Conservation (phyloP, 2,888 invertebrate species). For the Sicus ferrugineus region DNA sequence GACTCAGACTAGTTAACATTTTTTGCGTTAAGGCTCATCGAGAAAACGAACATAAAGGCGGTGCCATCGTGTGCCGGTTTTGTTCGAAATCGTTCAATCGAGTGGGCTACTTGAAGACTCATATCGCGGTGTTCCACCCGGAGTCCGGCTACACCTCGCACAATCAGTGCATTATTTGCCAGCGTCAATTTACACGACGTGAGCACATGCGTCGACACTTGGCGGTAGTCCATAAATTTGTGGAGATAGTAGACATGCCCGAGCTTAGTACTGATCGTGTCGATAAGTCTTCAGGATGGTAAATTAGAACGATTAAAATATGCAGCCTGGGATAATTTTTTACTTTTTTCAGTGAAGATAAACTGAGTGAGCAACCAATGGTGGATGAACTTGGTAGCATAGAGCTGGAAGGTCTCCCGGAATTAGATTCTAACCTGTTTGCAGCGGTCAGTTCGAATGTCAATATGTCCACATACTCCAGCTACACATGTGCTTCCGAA, state of each 20-base stretch:
- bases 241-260: constrained; percentile 12
- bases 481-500: background rate
- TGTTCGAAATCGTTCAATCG: constrained; percentile 64
- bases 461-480: background rate
- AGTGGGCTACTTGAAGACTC: constrained; percentile 62
- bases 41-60: constrained; percentile 37
- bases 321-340: background rate
- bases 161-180: constrained; percentile 59
- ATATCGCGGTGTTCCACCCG: constrained; percentile 47
- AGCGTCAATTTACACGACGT: constrained; percentile 62
- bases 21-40: constrained; percentile 37
- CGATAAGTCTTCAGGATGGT: constrained; percentile 5
- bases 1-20: background rate
- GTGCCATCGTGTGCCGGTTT: constrained; percentile 52
- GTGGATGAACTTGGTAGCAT: background rate
- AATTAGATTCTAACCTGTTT: background rate
- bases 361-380: too few species aligned
- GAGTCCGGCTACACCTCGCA: constrained; percentile 36
- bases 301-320: background rate
- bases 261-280: constrained; percentile 5
- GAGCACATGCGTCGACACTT: constrained; percentile 64
- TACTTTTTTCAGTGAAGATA: constrained; percentile 2
- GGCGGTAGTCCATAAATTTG: constrained; percentile 53
- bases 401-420: background rate
- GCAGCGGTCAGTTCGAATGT: background rate